phyloP scores from a whole-genome alignment of 1,140 invertebrate species.

The Rhyacophila brunnea region DNA sequence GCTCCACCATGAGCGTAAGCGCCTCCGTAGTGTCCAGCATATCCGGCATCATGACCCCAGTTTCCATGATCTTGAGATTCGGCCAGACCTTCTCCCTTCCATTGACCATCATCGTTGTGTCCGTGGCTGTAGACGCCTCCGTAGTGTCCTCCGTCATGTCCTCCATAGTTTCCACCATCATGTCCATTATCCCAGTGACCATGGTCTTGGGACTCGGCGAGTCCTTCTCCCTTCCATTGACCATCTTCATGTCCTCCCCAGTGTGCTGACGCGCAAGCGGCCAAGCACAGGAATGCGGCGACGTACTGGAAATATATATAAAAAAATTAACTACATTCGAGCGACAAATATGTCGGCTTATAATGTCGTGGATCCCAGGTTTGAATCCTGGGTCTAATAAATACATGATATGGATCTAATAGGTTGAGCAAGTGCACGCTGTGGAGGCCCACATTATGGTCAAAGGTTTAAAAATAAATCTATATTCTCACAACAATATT shows the following conservation, averaged over 20 bases:
- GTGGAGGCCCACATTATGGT: no score
- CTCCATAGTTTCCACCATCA: not conserved
- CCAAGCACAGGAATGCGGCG: slow-evolving; percentile 26
- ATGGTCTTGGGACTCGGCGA: slow-evolving; percentile 26
- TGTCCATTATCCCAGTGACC: slow-evolving; percentile 10
- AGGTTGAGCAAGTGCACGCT: no score
- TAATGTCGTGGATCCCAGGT: no score
- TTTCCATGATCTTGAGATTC: slow-evolving; percentile 19
- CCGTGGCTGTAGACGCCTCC: not conserved
- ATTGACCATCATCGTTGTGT: slow-evolving; percentile 16
- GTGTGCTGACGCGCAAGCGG: slow-evolving; percentile 15
- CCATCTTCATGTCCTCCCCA: slow-evolving; percentile 16
- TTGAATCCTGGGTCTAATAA: no score
- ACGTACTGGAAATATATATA: slow-evolving; percentile 4
- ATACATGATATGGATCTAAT: no score
- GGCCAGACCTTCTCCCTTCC: not conserved
- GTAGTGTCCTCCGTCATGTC: not conserved
- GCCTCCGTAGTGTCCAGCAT: no score
- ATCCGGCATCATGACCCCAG: not conserved
- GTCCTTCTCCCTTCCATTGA: slow-evolving; percentile 20
- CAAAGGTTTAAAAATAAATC: no score
- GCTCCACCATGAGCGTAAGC: slow-evolving; percentile 12
- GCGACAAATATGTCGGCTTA: no score
- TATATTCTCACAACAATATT: no score
- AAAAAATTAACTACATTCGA: no score